Percentiles rank a stretch among this genome's conserved stretches.
phyloP scores from a whole-genome alignment of 2,113 vertebrate species.

The Macrotis lagotis region DNA sequence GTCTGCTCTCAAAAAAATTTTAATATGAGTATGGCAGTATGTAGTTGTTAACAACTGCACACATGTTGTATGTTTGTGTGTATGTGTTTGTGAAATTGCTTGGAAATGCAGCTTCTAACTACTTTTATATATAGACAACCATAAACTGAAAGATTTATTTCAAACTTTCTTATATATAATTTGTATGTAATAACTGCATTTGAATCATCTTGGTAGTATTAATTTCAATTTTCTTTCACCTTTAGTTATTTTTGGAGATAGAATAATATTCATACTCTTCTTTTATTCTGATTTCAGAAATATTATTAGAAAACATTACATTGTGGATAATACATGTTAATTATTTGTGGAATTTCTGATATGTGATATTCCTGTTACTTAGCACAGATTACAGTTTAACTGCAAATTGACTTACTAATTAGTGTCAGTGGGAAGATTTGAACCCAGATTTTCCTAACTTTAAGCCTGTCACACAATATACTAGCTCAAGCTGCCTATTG shows the following conservation, averaged over 20 bases:
- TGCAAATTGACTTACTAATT: neutral
- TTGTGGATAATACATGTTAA: neutral
- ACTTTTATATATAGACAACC: neutral
- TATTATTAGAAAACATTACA: accelerated
- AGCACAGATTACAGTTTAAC: neutral
- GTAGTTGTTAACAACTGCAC: neutral
- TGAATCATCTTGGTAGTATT: neutral
- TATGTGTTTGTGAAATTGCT: neutral
- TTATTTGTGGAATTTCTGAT: neutral
- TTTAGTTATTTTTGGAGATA: neutral
- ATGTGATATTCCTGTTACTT: neutral
- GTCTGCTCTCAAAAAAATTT: neutral
- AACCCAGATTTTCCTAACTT: neutral
- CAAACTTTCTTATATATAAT: neutral
- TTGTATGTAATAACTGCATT: neutral
- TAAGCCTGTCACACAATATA: neutral
- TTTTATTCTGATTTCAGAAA: neutral
- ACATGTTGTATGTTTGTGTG: too few species aligned
- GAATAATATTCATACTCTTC: neutral
- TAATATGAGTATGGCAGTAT: neutral
- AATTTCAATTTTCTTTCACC: too few species aligned
- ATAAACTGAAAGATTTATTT: neutral
- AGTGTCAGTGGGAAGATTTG: neutral
- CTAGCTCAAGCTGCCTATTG: neutral
- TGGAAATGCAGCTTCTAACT: neutral